Base-by-base conservation (phyloP, 2,888 invertebrate species). In the Trachelus iudaicus region DNA sequence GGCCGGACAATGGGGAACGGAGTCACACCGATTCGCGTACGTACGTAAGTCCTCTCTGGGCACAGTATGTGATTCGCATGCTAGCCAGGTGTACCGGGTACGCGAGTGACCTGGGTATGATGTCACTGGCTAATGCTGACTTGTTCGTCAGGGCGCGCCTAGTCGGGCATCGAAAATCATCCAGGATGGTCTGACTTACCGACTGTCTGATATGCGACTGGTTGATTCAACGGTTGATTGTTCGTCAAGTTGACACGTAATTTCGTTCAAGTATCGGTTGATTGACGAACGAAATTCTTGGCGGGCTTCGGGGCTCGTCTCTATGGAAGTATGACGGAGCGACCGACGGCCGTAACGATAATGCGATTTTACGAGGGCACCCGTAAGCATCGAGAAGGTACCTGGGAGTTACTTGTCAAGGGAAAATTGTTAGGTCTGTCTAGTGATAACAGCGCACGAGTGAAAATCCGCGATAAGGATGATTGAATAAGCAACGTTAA, bases 1-100 rank as follows among this genome's bases (percentile, higher is more conserved):
- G 71, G 71, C 71, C 71, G 71, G 31, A 71, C 71, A 71, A 71
- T 71, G 71, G 71, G 71, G 71, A 34, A 71, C 71, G 13, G 31
- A 71, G 71, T 71, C 71, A 31, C 71, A 71, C 31, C 31, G 31
- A 30, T 71, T 30, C 71, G 71, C 71, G 31, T 71, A 33, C 15
- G 31, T 33, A 71, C 71, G 15, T 40, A 56, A 56, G 40, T 56
- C 23, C 1, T 6, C 40, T 40, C 40, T 56, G 40, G 34, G 37
- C 13, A 12, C 15, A 11, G 13, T 31, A 31, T 71, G 71, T 71
- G 71, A 71, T 33, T 71, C 71, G 71, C 30, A 71, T 71, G 30
- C 71, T 30, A 15, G 71, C 71, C 40, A 23, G 40, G 40, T 23
- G 9, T 9, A 56, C 15, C 40, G 4, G 69, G 69, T 33, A 15